Evolutionary conservation across 2,888 invertebrate species (phyloP), one percentile per base, ranked within the genome.

Genomic region (Nowickia ferox): DNA sequence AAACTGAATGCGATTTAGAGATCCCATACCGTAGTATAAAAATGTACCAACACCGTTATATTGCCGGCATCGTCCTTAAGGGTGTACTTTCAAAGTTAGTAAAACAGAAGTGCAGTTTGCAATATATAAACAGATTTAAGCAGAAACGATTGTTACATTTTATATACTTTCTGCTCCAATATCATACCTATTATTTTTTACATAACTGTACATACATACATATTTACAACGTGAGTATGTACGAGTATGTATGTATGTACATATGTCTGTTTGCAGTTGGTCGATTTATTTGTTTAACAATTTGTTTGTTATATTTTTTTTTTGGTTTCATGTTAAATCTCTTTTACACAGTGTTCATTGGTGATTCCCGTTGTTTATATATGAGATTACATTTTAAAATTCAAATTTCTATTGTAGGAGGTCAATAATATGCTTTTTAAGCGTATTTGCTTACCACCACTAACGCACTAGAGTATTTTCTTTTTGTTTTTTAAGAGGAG

Each of bases 391-490:
- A 17, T 57, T 66, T 84, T 65, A 19, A 61, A 83, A 72, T 51
- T 44, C 19, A 66, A 72, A 76, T 71, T 76, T 65, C 79, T 76
- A 42, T 80, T 80, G 84, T 80, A 80, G 84, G 80, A 84, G 84
- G 75, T 80, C 71, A 76, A 71, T 69, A 51, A 71, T 65, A 75
- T 76, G 65, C 15, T 71, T 63, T 66, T 51, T 55, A 63, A 79
- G 40, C 51, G 53, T 61, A 71, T 71, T 71, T 69, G 15, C 53
- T 53, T 42, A 19, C 59, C 53, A 53, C 61, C 44, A 46, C 19
- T n/a, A 8, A n/a, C 5, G 5, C 59, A 42, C 6, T 30, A 30
- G 30, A 8, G 42, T 10, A 46, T 66, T 0, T 19, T 63, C 53
- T 53, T 42, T 22, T 9, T 63, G 15, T 17, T 42, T 61, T 48